Evolutionary conservation across 2,113 vertebrate genomes (phyloP), one percentile per base, ranked within the genome.

Genomic region (Hyperoodon ampullatus): DNA sequence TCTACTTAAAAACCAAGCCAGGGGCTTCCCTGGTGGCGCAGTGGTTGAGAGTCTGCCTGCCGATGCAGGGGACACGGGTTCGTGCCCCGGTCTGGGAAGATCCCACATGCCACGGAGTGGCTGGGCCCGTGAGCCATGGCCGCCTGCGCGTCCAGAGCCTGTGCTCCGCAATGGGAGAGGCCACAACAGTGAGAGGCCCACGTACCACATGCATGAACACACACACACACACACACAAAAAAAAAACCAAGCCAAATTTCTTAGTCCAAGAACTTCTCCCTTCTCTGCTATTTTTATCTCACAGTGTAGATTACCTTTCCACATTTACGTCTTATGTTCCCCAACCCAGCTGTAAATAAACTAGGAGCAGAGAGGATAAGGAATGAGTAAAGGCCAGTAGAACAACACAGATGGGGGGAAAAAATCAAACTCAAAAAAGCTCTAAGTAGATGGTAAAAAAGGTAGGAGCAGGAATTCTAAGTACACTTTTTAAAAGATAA

Each of bases 221-320:
- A 3, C 39, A 39, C 39, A 39, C 39, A 39, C 39, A 39, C 39
- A 39, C 39, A 39, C 39, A 39, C 39, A 39, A 39, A 4, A 39
- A 4, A 39, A 3, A 39, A 39, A 39, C 39, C 39, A 66, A 53
- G 14, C 33, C 63, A 53, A 90, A 68, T 23, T 95, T 88, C 24
- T 87, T 44, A 88, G 33, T 75, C 6, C 7, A 85, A 72, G 61
- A 97, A 81, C 84, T 42, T 86, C 26, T 93, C 65, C 15, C 60
- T 80, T 33, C 68, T 71, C 26, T 95, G 28, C 77, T 28, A 96
- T 66, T 96, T 93, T 88, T 85, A 92, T 60, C n/a, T 74, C 83
- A 93, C 55, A 77, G 1, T 75, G 0, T 13, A 75, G 23, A 93
- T 12, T 75, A 44, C 14, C 19, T 87, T 66, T 71, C 61, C 26